phyloP scores from a whole-genome alignment of 2,888 invertebrate species.

The Drosophila prostipennis region DNA sequence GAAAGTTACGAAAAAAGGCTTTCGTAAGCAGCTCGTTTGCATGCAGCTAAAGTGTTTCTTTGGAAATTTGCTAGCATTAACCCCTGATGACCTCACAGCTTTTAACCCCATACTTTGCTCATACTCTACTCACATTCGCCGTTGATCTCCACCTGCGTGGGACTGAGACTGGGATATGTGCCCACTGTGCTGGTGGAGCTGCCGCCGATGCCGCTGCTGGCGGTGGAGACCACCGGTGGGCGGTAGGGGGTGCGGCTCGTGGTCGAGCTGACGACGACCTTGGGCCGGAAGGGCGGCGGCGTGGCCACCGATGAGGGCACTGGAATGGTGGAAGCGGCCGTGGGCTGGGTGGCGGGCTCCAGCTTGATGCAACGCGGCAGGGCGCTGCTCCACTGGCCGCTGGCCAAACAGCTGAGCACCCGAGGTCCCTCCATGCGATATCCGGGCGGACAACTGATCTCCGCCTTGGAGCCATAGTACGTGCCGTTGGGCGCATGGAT shows the following conservation, averaged over 20 bases:
- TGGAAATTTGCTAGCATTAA: background rate
- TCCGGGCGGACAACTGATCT: slow-evolving; percentile 90
- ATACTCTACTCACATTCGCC: slow-evolving; percentile 76
- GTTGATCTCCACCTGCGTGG: slow-evolving; percentile 80
- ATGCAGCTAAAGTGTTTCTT: background rate
- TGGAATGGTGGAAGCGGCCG: slow-evolving; percentile 50
- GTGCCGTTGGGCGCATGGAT: slow-evolving; percentile 89
- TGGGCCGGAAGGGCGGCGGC: slow-evolving; percentile 78
- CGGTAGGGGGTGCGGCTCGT: slow-evolving; percentile 81
- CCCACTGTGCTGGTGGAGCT: slow-evolving; percentile 65
- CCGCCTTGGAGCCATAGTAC: slow-evolving; percentile 89
- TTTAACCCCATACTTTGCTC: background rate
- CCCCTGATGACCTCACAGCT: background rate
- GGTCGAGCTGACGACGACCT: slow-evolving; percentile 75
- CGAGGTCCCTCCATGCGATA: slow-evolving; percentile 89
- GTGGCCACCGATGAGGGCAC: slow-evolving; percentile 54
- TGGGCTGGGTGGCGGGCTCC: slow-evolving; percentile 84
- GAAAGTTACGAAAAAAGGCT: background rate
- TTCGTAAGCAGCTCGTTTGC: background rate
- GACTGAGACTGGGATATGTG: slow-evolving; percentile 71
- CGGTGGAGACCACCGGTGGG: slow-evolving; percentile 45
- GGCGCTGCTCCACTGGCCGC: slow-evolving; percentile 91
- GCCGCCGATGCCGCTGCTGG: slow-evolving; percentile 44
- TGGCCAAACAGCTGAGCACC: slow-evolving; percentile 89
- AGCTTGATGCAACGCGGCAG: slow-evolving; percentile 90